These are phyloP conservation scores for Oxyura jamaicensis DNA, from an alignment of 2,113 vertebrate species.

Conservation along the genomic window DNA sequence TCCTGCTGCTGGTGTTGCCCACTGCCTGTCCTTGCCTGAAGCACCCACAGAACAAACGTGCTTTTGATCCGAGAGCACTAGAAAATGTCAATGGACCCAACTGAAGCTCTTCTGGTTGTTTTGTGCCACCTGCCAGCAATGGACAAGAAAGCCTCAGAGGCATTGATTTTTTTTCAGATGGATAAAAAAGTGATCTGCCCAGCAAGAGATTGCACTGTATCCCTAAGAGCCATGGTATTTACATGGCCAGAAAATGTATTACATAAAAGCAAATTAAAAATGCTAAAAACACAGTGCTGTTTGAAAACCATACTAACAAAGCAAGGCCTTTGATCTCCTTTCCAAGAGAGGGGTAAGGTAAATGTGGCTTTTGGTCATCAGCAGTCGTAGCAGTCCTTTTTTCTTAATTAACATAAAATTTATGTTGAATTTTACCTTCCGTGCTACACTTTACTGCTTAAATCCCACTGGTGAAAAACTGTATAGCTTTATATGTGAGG, in stretches of 20 bases:
- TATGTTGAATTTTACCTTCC: background rate
- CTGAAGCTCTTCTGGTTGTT: background rate
- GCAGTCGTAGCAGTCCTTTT: background rate
- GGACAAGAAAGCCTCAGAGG: background rate
- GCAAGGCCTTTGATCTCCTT: background rate
- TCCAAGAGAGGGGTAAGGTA: background rate
- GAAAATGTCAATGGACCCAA: background rate
- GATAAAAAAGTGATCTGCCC: background rate
- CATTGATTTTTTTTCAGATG: background rate
- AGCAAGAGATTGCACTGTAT: background rate
- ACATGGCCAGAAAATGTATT: background rate
- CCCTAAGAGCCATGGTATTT: background rate
- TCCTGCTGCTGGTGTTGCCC: background rate
- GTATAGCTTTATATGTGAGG: background rate
- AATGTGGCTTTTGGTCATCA: background rate
- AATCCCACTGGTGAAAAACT: background rate
- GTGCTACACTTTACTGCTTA: background rate
- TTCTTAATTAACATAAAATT: background rate
- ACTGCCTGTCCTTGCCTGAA: background rate
- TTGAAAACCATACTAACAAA: background rate
- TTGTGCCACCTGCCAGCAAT: background rate
- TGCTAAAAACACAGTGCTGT: background rate
- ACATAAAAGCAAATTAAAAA: background rate
- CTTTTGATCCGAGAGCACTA: background rate
- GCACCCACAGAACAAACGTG: background rate